Evolutionary conservation across 2,888 invertebrate genomes (phyloP), one percentile per base, ranked within the genome.

Genomic region (Caenorhabditis sulstoni): DNA sequence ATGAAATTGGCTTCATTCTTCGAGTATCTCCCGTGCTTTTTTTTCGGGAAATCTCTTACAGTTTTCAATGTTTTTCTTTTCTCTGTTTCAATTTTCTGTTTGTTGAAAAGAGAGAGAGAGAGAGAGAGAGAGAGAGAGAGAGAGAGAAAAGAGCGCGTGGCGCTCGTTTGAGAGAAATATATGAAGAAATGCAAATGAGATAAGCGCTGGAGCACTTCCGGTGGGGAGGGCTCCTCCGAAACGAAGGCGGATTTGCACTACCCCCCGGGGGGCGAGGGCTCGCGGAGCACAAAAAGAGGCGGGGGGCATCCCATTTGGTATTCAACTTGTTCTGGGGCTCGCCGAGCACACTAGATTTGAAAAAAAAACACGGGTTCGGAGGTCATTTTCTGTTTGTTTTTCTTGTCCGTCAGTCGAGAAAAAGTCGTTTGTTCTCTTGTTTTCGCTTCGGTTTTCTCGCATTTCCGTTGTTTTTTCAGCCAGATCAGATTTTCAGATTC

Each of bases 121-220:
- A n/a, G n/a, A n/a, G n/a, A n/a, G n/a, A n/a, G n/a, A n/a, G n/a
- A n/a, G n/a, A n/a, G n/a, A n/a, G n/a, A n/a, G n/a, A n/a, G n/a
- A n/a, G n/a, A n/a, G n/a, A n/a, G n/a, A n/a, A n/a, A n/a, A n/a
- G n/a, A n/a, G n/a, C n/a, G n/a, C n/a, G n/a, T n/a, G n/a, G n/a
- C n/a, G n/a, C n/a, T n/a, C n/a, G n/a, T n/a, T n/a, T n/a, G n/a
- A n/a, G n/a, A n/a, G n/a, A n/a, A n/a, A n/a, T n/a, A n/a, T n/a
- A n/a, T n/a, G n/a, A n/a, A n/a, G n/a, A n/a, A n/a, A n/a, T n/a
- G n/a, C n/a, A n/a, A n/a, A n/a, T n/a, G n/a, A n/a, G n/a, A n/a
- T n/a, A n/a, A n/a, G n/a, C n/a, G n/a, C n/a, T n/a, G 29, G 29
- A 29, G 66, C 67, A 12, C 57, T 65, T 65, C 65, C 65, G 65